Conservation (phyloP, 1,140 invertebrate genomes). For the Aphidius gifuensis region DNA sequence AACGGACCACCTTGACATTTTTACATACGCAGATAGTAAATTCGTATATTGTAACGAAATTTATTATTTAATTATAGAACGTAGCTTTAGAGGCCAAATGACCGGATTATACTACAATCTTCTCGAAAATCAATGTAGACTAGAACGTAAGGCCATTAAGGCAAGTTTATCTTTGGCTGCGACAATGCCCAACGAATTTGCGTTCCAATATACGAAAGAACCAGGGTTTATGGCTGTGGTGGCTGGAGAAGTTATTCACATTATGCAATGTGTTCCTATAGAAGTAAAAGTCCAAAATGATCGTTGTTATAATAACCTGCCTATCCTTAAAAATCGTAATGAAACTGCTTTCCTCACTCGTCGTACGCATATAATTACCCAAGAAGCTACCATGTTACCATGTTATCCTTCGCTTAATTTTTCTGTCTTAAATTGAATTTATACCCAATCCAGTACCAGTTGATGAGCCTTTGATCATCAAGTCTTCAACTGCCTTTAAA, state of each 20-base stretch:
- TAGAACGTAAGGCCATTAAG: conserved; percentile 14
- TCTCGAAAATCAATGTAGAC: too few species aligned
- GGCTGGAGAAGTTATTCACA: conserved; percentile 23
- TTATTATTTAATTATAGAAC: too few species aligned
- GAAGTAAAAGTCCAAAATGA: conserved; percentile 9
- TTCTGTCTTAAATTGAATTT: too few species aligned
- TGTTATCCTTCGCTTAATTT: conserved; percentile 18
- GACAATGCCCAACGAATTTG: conserved; percentile 23
- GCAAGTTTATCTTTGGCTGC: conserved; percentile 13
- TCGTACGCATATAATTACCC: conserved; percentile 16
- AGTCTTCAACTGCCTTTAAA: too few species aligned
- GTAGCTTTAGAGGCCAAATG: conserved; percentile 21
- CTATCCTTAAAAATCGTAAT: conserved; percentile 3
- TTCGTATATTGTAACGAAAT: too few species aligned
- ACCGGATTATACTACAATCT: conserved; percentile 21
- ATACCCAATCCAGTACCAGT: too few species aligned
- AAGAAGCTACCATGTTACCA: conserved; percentile 1
- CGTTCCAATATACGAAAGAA: conserved; percentile 18
- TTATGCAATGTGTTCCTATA: conserved; percentile 23
- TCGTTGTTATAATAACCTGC: conserved; percentile 23
- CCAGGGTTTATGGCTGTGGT: conserved; percentile 22
- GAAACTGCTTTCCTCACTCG: conserved; percentile 16
- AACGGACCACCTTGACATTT: conserved; percentile 18
- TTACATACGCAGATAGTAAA: conserved; percentile 24
- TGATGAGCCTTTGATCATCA: too few species aligned